Evolutionary conservation across 2,888 invertebrate genomes (phyloP).

Genomic region (Dryocosmus kuriphilus): DNA sequence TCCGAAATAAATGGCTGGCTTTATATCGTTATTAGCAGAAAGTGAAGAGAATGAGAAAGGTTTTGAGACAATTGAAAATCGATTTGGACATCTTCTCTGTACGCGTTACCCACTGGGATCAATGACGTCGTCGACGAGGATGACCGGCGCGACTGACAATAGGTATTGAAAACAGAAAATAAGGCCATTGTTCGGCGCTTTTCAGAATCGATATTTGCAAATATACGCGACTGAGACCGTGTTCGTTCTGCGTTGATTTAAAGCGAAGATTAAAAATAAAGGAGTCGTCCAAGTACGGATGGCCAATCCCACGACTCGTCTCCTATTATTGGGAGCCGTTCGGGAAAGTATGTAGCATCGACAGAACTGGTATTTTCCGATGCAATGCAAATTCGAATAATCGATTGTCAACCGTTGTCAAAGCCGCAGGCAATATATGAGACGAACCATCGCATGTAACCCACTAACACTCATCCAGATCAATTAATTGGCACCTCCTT

Average conservation of each 20-base stretch:
- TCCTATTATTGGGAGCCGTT: slow-evolving; percentile 52
- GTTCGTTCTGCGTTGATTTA: slow-evolving; percentile 63
- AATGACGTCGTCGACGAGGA: slow-evolving; percentile 57
- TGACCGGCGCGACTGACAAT: slow-evolving; percentile 67
- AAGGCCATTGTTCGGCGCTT: slow-evolving; percentile 76
- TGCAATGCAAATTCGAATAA: slow-evolving; percentile 61
- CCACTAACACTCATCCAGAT: slow-evolving; percentile 5
- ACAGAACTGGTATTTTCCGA: slow-evolving; percentile 59
- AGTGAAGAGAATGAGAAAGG: slow-evolving; percentile 6
- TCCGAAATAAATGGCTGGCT: slow-evolving; percentile 13
- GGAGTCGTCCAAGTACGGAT: slow-evolving; percentile 61
- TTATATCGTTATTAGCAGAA: slow-evolving; percentile 8
- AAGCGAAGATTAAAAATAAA: slow-evolving; percentile 73
- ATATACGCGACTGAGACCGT: slow-evolving; percentile 62
- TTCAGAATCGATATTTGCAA: slow-evolving; percentile 77
- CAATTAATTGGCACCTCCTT: slow-evolving; percentile 11
- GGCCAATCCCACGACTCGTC: slow-evolving; percentile 51
- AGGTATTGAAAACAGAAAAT: slow-evolving; percentile 76
- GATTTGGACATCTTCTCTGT: slow-evolving; percentile 25
- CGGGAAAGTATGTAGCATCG: slow-evolving; percentile 45
- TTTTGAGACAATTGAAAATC: slow-evolving; percentile 37
- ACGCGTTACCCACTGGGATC: slow-evolving; percentile 31
- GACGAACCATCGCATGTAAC: slow-evolving; percentile 28
- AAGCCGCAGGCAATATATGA: slow-evolving; percentile 32
- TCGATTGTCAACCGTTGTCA: slow-evolving; percentile 62